Conservation (phyloP, 2,113 vertebrate genomes). For the Pandion haliaetus region DNA sequence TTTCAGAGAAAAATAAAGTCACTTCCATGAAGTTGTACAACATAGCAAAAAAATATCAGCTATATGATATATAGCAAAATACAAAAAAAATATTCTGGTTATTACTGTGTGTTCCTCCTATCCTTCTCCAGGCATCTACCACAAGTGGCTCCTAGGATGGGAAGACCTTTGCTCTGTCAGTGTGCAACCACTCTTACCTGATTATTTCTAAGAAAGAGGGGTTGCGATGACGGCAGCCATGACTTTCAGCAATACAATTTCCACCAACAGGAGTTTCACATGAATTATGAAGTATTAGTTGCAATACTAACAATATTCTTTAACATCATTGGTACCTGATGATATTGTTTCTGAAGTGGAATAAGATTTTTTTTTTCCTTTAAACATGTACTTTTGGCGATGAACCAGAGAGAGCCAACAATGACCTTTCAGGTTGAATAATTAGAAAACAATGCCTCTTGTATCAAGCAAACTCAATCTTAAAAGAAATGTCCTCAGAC, state of each 20-base stretch:
- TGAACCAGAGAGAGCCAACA: background rate
- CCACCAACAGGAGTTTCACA: background rate
- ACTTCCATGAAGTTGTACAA: background rate
- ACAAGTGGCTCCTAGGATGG: background rate
- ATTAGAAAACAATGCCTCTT: background rate
- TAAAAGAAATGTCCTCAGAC: background rate
- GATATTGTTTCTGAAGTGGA: background rate
- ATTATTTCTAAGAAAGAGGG: background rate
- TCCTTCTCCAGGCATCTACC: background rate
- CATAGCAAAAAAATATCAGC: background rate
- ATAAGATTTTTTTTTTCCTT: background rate
- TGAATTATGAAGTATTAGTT: background rate
- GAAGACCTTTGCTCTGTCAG: background rate
- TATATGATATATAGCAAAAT: background rate
- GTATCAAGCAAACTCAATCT: background rate
- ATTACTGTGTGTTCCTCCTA: background rate
- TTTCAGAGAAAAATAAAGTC: background rate
- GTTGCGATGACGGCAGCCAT: background rate
- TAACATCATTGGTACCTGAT: background rate
- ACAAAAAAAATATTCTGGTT: background rate
- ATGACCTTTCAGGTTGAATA: background rate
- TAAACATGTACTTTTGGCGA: background rate
- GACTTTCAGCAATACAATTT: background rate
- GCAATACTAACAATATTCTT: background rate
- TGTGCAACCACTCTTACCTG: background rate